A percentile compares a stretch with the other conserved stretches of the same genome.
Conservation (phyloP, 2,113 vertebrate genomes). For the Ctenodactylus gundi region DNA sequence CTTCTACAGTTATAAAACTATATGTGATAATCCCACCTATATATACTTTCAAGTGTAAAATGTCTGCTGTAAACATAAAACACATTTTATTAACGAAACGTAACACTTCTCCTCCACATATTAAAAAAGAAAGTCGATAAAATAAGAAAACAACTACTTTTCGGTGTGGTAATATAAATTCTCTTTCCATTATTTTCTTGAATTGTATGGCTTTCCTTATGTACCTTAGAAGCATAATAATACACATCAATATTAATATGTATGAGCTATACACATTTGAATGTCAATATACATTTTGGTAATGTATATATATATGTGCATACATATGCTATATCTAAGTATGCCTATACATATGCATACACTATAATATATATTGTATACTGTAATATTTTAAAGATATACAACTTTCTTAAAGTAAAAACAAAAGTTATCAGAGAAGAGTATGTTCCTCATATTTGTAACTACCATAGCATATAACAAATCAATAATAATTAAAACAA, state of each 20-base stretch:
- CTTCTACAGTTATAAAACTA: neutral
- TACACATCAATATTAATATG: neutral
- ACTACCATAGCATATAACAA: neutral
- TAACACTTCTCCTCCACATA: neutral
- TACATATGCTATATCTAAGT: neutral
- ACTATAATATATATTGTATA: neutral
- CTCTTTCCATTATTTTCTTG: neutral
- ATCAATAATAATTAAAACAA: neutral
- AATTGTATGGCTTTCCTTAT: neutral
- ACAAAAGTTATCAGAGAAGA: neutral
- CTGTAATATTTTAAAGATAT: neutral
- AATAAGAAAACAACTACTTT: neutral
- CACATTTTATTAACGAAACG: neutral
- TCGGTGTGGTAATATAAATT: neutral
- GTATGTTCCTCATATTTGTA: neutral
- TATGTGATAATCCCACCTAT: neutral
- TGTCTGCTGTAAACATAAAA: neutral
- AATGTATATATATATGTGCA: too few species aligned
- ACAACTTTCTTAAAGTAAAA: neutral
- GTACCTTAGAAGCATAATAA: neutral
- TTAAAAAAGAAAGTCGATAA: neutral
- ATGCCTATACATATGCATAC: neutral
- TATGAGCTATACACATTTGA: neutral
- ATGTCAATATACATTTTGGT: too few species aligned
- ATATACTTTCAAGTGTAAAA: neutral